Percentiles rank a stretch among this genome's conserved stretches.
phyloP scores from a whole-genome alignment of 1,140 invertebrate species.

The Paramacrobiotus metropolitanus region DNA sequence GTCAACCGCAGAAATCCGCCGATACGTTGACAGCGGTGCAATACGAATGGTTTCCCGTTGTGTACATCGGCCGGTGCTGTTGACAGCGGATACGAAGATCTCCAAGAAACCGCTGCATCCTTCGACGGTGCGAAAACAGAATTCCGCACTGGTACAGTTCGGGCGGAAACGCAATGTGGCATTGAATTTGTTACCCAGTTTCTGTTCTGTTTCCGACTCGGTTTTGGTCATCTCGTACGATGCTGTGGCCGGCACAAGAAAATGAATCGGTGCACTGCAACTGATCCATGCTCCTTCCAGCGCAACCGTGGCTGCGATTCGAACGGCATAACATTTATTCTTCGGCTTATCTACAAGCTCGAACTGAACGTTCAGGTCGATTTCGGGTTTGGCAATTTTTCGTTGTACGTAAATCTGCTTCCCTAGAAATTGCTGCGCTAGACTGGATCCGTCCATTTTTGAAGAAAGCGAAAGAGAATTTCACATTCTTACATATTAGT shows the following conservation, averaged over 20 bases:
- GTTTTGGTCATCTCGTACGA: background rate
- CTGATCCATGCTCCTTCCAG: background rate
- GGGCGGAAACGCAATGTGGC: background rate
- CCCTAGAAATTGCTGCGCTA: too few species aligned
- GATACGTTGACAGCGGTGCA: background rate
- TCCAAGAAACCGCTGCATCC: background rate
- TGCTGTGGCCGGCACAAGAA: background rate
- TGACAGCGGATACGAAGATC: background rate
- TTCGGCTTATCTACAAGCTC: background rate
- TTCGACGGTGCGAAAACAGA: background rate
- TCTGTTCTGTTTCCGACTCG: background rate
- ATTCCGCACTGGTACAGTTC: background rate
- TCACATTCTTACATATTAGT: too few species aligned
- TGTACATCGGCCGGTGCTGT: background rate
- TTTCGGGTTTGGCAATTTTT: background rate
- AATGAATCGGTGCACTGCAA: background rate
- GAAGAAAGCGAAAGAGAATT: too few species aligned
- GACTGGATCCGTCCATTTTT: too few species aligned
- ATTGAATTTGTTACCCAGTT: background rate
- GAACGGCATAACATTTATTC: background rate
- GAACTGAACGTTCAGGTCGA: background rate
- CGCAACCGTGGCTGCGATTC: background rate
- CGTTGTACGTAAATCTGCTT: too few species aligned
- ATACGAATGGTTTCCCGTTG: background rate
- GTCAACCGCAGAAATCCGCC: background rate